Percentiles rank a stretch among this genome's conserved stretches.
These are phyloP conservation scores for Morpho achilles DNA, from an alignment of 2,888 invertebrate species.

Conservation along the genomic window DNA sequence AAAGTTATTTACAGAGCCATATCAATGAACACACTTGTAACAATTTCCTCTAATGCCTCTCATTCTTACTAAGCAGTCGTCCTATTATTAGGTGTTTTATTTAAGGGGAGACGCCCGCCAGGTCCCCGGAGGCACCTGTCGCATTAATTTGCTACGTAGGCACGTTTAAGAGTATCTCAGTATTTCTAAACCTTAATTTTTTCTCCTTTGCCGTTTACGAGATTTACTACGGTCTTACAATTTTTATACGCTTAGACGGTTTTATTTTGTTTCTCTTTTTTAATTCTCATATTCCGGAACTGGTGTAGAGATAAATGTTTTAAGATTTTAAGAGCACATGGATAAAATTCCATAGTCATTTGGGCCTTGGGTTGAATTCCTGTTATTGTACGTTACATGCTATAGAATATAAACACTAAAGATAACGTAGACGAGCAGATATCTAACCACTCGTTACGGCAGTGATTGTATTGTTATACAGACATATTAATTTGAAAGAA, in stretches of 20 bases:
- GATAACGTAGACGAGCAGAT: too few species aligned
- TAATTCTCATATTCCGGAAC: background rate
- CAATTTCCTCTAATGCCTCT: conserved; percentile 52
- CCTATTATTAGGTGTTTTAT: conserved; percentile 73
- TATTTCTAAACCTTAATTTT: conserved; percentile 32
- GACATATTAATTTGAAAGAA: too few species aligned
- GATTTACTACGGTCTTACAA: conserved; percentile 50
- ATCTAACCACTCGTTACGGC: too few species aligned
- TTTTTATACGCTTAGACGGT: conserved; percentile 40
- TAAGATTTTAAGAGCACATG: background rate
- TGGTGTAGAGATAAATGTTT: background rate
- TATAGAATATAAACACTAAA: too few species aligned
- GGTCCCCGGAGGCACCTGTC: conserved; percentile 69
- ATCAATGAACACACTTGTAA: conserved; percentile 47
- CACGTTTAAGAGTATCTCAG: conserved; percentile 30
- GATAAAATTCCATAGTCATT: too few species aligned
- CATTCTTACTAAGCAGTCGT: conserved; percentile 51
- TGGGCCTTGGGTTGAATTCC: too few species aligned
- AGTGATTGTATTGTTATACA: too few species aligned
- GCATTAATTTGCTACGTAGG: conserved; percentile 58
- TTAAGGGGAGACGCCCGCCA: conserved; percentile 56
- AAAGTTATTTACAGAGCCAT: conserved; percentile 19
- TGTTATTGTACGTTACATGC: too few species aligned
- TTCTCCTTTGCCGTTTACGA: conserved; percentile 43
- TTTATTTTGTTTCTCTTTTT: conserved; percentile 22